These are phyloP conservation scores for Chelonia mydas DNA, from an alignment of 2,797 vertebrate genomes.

Conservation along the genomic window DNA sequence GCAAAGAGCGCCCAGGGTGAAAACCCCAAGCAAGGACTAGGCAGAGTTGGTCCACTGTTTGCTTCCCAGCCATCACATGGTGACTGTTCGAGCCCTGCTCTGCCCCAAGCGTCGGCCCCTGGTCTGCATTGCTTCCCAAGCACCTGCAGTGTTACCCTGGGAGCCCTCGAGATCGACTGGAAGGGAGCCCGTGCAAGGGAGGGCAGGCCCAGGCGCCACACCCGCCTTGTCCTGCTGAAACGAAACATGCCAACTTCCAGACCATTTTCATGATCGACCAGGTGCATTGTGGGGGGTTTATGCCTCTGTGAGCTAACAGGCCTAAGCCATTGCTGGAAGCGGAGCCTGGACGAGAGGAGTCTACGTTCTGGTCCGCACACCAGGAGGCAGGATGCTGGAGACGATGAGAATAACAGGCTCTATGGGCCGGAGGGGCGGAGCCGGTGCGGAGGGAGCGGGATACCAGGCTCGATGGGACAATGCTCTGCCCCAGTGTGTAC, in stretches of 20 bases:
- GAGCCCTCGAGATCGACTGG: background rate
- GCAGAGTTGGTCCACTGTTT: background rate
- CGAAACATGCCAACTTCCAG: background rate
- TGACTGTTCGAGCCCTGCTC: background rate
- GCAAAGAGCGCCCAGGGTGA: too few relatives aligned
- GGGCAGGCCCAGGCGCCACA: background rate
- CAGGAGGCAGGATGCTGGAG: background rate
- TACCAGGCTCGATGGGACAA: background rate
- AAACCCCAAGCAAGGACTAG: background rate
- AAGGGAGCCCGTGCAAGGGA: background rate
- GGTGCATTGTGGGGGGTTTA: background rate
- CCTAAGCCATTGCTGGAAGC: background rate
- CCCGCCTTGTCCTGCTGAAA: background rate
- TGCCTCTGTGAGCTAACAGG: background rate
- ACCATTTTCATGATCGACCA: background rate
- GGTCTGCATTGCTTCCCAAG: too few relatives aligned
- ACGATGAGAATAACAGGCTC: too few relatives aligned
- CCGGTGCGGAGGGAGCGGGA: background rate
- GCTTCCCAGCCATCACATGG: background rate
- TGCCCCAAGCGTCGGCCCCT: too few relatives aligned
- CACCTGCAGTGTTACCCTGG: too few relatives aligned
- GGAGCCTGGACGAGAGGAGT: background rate
- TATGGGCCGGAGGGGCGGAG: background rate
- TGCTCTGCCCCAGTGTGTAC: background rate
- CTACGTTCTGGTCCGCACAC: background rate